A percentile compares a stretch with the other conserved stretches of the same genome.
phyloP scores from a whole-genome alignment of 2,797 vertebrate species.

The Amphiprion clarkii region DNA sequence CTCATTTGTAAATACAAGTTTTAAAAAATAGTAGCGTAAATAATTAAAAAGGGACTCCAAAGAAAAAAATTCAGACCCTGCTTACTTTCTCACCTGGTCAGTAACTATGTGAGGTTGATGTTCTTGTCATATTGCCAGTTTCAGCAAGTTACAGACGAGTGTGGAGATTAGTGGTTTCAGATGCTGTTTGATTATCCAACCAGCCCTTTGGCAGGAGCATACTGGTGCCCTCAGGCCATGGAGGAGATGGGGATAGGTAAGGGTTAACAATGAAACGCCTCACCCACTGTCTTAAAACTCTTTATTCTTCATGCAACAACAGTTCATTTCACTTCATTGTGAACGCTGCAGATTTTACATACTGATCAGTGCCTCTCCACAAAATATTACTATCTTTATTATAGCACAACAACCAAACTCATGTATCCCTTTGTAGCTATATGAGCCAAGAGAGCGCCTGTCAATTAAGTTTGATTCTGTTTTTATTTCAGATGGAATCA shows the following conservation, averaged over 20 bases:
- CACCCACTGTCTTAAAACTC: not conserved
- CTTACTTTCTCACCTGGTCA: not conserved
- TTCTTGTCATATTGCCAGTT: not conserved
- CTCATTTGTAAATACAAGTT: not conserved
- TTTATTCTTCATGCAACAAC: not conserved
- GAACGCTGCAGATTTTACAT: not conserved
- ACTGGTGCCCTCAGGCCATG: slow-evolving; percentile 17
- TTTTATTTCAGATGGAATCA: not conserved
- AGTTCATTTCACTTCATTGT: not conserved
- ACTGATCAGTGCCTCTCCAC: not conserved
- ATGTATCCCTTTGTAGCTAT: not conserved
- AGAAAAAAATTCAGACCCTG: not conserved
- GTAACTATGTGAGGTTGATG: not conserved
- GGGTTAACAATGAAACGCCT: slow-evolving; percentile 26
- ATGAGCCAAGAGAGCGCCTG: not conserved
- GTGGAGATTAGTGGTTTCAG: slow-evolving; percentile 8
- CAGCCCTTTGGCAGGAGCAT: not conserved
- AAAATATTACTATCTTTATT: not conserved
- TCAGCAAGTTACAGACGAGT: not conserved
- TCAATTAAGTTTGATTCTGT: not conserved
- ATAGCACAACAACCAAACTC: not conserved
- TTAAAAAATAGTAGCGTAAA: not conserved
- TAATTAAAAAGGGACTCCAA: not conserved
- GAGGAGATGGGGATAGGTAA: not conserved
- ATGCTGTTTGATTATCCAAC: slow-evolving; percentile 8